Conservation (phyloP, 2,113 vertebrate species). For the Serilophus lunatus region DNA sequence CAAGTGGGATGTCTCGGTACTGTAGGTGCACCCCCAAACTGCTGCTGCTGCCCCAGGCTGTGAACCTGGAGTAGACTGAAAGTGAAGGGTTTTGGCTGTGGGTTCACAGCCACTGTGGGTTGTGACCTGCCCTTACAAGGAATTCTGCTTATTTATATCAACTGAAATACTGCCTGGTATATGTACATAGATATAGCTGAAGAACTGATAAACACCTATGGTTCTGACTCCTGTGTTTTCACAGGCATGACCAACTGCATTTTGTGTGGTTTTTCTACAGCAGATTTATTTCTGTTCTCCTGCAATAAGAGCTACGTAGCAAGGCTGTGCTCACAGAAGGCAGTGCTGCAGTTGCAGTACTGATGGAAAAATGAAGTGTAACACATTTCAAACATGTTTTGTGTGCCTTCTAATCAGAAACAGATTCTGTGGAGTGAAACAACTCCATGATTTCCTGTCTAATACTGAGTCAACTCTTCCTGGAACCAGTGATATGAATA, state of each 20-base stretch:
- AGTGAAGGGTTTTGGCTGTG: too few species aligned
- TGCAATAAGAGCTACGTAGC: neutral
- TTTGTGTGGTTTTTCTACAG: neutral
- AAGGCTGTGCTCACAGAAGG: neutral
- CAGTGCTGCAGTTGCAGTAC: neutral
- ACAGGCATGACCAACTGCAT: fast-evolving
- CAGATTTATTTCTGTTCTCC: neutral
- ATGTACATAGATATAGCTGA: neutral
- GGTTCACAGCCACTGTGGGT: neutral
- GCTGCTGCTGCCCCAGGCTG: neutral
- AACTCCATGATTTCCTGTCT: neutral
- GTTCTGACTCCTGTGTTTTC: neutral
- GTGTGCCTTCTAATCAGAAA: neutral
- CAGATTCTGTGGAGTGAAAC: neutral
- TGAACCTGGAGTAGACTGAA: neutral
- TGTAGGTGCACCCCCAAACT: neutral
- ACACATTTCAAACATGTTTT: neutral
- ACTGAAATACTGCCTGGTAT: neutral
- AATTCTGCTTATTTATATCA: neutral
- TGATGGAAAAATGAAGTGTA: fast-evolving
- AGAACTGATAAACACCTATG: neutral
- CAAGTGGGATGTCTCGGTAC: fast-evolving
- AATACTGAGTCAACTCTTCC: neutral
- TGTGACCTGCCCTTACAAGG: fast-evolving
- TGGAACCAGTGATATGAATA: neutral